Evolutionary conservation across 2,888 invertebrate species (phyloP).

Genomic region (Amphipyra berbera): DNA sequence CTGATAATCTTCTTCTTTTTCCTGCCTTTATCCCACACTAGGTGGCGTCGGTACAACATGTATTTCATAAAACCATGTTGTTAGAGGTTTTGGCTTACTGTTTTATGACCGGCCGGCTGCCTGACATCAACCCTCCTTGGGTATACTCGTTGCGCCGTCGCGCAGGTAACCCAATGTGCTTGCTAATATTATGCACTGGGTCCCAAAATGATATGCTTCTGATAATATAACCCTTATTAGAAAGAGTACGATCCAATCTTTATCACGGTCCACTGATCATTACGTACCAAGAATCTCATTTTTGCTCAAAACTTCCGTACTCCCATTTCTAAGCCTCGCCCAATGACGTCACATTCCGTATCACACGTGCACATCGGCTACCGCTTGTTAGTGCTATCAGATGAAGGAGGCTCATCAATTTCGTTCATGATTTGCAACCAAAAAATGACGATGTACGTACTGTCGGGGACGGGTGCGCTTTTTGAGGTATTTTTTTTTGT

Average conservation of each 20-base stretch:
- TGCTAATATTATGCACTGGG: too few relatives aligned
- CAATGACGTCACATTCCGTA: constrained; percentile 52
- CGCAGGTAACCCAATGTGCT: too few relatives aligned
- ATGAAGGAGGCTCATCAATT: constrained; percentile 61
- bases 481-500: not conserved
- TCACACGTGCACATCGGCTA: constrained; percentile 63
- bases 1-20: too few relatives aligned
- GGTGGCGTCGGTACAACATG: too few relatives aligned
- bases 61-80: too few relatives aligned
- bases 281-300: constrained; percentile 12
- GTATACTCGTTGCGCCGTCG: too few relatives aligned
- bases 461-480: constrained; percentile 35
- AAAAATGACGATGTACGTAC: constrained; percentile 56
- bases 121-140: too few relatives aligned
- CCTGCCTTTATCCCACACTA: too few relatives aligned
- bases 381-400: constrained; percentile 65
- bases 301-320: constrained; percentile 31
- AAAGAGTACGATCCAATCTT: constrained; percentile 10
- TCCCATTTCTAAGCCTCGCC: constrained; percentile 57
- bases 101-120: too few relatives aligned
- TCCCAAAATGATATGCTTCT: too few relatives aligned
- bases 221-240: too few relatives aligned
- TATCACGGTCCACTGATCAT: constrained; percentile 11
- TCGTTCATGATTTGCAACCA: constrained; percentile 63
- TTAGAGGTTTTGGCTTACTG: too few relatives aligned